Evolutionary conservation across 2,797 vertebrate species (phyloP).

Genomic region (Chaetodon trifasciatus): DNA sequence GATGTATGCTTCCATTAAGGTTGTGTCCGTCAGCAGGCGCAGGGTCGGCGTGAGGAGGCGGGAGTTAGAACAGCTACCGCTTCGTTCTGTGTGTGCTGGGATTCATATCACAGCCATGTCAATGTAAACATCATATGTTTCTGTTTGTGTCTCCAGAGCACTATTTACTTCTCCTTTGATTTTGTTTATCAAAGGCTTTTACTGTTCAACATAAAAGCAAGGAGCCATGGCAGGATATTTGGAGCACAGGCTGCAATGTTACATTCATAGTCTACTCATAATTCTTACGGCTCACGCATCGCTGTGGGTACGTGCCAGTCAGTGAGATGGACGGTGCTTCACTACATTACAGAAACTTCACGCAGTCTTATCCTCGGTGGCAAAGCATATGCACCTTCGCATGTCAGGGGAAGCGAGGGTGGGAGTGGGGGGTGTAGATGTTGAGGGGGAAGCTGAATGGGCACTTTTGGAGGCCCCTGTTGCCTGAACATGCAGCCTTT

Average conservation of each 20-base stretch:
- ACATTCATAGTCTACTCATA: slow-evolving; percentile 52
- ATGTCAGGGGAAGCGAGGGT: slow-evolving; percentile 56
- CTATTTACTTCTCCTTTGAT: slow-evolving; percentile 79
- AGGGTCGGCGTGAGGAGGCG: slow-evolving; percentile 11
- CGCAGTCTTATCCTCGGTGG: slow-evolving; percentile 59
- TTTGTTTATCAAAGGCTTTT: slow-evolving; percentile 80
- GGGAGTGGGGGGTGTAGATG: slow-evolving; percentile 15
- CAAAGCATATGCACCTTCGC: slow-evolving; percentile 71
- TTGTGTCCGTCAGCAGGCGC: slow-evolving; percentile 45
- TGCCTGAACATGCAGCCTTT: slow-evolving; percentile 71
- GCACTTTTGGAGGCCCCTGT: slow-evolving; percentile 69
- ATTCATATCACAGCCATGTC: slow-evolving; percentile 70
- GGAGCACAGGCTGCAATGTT: slow-evolving; percentile 40
- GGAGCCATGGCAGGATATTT: slow-evolving; percentile 62
- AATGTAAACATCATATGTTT: slow-evolving; percentile 76
- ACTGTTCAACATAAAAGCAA: slow-evolving; percentile 74
- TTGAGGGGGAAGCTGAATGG: slow-evolving; percentile 69
- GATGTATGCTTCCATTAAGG: slow-evolving; percentile 46
- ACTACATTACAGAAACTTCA: slow-evolving; percentile 58
- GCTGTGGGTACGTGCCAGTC: slow-evolving; percentile 64
- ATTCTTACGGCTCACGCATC: slow-evolving; percentile 60
- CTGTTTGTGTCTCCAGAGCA: slow-evolving; percentile 64
- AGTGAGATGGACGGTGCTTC: slow-evolving; percentile 54
- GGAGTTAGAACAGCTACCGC: slow-evolving; percentile 54
- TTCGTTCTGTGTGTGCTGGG: slow-evolving; percentile 45